Base-by-base conservation (phyloP, 1,140 invertebrate species). In the Diabrotica undecimpunctata region DNA sequence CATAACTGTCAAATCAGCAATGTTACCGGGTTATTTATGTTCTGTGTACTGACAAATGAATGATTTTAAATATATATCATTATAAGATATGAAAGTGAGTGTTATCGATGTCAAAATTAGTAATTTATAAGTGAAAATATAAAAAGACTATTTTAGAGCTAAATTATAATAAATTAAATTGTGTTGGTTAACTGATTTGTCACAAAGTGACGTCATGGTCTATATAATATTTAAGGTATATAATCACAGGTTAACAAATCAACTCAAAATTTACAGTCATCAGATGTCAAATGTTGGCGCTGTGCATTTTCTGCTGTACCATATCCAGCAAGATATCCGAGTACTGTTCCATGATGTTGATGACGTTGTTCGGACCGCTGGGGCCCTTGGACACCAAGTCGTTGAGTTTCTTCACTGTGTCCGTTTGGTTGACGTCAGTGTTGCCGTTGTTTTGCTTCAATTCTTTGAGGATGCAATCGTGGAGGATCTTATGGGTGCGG, bases 301-400 rank as follows among this genome's bases (percentile, higher is more conserved):
- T 72, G 66, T 80, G 75, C 78, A 87, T 86, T 72, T 83, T 82
- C 70, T 87, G 85, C 72, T 87, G 85, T 75, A 87, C 83, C 78
- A 88, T 82, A 59, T 75, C 83, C 8, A 87, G 71, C 6, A 88
- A 74, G 73, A 86, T 77, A 66, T 88, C 86, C 3, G 85, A 85
- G 73, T 86, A 88, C 66, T 88, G 86, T 70, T 88, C 85, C 81
- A 88, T 85, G 78, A 87, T 84, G 59, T 81, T 83, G 12, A 85
- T 82, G 13, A 85, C 78, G 54, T 82, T 81, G 12, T 80, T 78
- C 54, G 83, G 81, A 71, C 80, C 81, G 56, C 79, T 80, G 37
- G 79, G 77, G 10, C 72, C 72, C 61, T 73, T 75, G 11, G 70
- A 70, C n/a, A 74, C 74, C 35, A 78, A 64, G 68, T 77, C 77